These are phyloP conservation scores for Talpa occidentalis DNA, from an alignment of 2,113 vertebrate genomes.

Conservation along the genomic window DNA sequence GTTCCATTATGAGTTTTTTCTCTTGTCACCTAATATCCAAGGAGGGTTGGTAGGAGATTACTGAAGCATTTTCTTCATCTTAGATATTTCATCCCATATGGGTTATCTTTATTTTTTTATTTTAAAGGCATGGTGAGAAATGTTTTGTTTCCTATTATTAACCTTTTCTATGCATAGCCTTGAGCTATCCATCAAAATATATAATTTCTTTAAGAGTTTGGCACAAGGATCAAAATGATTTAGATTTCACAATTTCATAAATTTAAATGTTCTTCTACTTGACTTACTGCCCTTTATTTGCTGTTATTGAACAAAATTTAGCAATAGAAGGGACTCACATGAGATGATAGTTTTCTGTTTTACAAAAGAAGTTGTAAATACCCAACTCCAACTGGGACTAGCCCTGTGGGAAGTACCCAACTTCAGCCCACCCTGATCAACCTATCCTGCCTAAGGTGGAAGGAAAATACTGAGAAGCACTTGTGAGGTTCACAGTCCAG, in stretches of 20 bases:
- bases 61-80: constrained; percentile 74
- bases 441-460: neutral
- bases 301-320: neutral
- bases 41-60: constrained; percentile 77
- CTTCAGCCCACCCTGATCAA: neutral
- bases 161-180: constrained; percentile 77
- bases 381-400: neutral
- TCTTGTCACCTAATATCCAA: constrained; percentile 68
- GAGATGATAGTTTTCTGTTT: neutral
- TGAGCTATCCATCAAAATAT: constrained; percentile 79
- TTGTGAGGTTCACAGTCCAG: neutral
- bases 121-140: constrained; percentile 78
- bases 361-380: neutral
- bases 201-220: constrained; percentile 77
- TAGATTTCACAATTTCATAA: constrained; percentile 64
- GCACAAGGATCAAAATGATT: constrained; percentile 78
- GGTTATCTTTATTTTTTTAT: constrained; percentile 40
- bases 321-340: neutral
- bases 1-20: constrained; percentile 70
- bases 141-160: constrained; percentile 78
- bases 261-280: constrained; percentile 1
- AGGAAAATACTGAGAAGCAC: neutral
- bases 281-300: neutral
- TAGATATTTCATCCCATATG: constrained; percentile 68
- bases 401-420: neutral